phyloP scores from a whole-genome alignment of 2,888 invertebrate species.

The Eilema sororculum region DNA sequence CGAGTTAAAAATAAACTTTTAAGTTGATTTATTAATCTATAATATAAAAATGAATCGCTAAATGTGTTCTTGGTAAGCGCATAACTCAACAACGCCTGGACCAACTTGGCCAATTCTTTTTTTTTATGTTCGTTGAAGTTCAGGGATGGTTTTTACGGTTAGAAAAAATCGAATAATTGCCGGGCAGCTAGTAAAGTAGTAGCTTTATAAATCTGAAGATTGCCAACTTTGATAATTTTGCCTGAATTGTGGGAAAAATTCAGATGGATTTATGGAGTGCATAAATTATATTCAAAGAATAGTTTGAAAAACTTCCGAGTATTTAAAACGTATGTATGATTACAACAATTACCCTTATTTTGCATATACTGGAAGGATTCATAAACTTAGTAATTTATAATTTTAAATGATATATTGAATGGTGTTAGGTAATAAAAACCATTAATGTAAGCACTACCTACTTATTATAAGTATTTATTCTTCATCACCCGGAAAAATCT shows the following conservation, averaged over 20 bases:
- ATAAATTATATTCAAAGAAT: neutral
- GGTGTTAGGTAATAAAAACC: neutral
- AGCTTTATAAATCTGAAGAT: slow-evolving; percentile 1
- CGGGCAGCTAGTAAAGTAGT: too few species aligned
- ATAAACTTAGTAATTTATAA: neutral
- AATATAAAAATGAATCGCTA: too few species aligned
- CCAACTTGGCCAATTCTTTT: too few species aligned
- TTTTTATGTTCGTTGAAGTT: too few species aligned
- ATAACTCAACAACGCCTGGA: too few species aligned
- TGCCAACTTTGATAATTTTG: neutral
- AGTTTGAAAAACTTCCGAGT: neutral
- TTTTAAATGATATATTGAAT: neutral
- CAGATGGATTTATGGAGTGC: neutral
- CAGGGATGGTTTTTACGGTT: too few species aligned
- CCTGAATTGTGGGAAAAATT: slow-evolving; percentile 1
- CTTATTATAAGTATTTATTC: neutral
- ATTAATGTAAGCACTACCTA: neutral
- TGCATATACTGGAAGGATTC: neutral
- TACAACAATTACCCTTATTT: neutral
- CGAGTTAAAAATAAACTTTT: too few species aligned
- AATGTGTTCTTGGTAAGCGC: too few species aligned
- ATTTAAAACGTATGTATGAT: neutral
- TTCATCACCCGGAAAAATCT: neutral
- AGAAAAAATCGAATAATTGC: too few species aligned
- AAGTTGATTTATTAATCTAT: too few species aligned